Base-by-base conservation (phyloP, 64 coral and sea anemone species). In the Porites australiensis region DNA sequence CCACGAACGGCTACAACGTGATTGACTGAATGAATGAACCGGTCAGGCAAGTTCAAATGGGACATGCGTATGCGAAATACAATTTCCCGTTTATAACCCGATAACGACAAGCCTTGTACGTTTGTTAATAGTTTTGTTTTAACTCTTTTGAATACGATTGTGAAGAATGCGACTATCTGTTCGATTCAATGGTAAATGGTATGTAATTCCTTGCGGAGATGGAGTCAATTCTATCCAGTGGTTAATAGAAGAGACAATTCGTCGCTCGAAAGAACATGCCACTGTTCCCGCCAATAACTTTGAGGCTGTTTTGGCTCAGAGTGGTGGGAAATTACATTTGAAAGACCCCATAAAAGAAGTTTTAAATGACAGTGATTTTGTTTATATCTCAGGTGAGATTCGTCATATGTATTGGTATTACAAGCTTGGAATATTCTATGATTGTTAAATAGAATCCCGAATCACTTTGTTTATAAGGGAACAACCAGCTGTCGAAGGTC, bases 351-450 rank as follows among this genome's bases (percentile, higher is more conserved):
- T 98, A 54, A 20, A 85, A 58, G 88, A 96, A 45, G 94, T 98
- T 45, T 83, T 98, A 9, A 71, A 91, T n/a, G 82, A 98, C 82
- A 93, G 90, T 74, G 97, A 93, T 9, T 96, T 98, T 92, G 86
- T 93, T 37, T n/a, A 83, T 47, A 11, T 98, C 21, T 67, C 72
- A 90, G 66, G 89, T 92, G 78, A 58, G 50, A 37, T 37, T 37
- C 27, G 27, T 37, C 27, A 37, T 37, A 37, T 37, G 27, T 37
- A 37, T 37, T 37, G 27, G 27, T 37, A 37, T 37, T 37, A 37
- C 27, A 37, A 37, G 27, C 1, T 37, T 37, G 27, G 27, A 37
- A 37, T 37, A 37, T 37, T 37, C 27, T 37, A 37, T 37, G 1
- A 37, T 37, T 37, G 27, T 37, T 37, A 37, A 37, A 37, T 37